Base-by-base conservation (phyloP, 2,888 invertebrate species). In the Hyalella azteca region DNA sequence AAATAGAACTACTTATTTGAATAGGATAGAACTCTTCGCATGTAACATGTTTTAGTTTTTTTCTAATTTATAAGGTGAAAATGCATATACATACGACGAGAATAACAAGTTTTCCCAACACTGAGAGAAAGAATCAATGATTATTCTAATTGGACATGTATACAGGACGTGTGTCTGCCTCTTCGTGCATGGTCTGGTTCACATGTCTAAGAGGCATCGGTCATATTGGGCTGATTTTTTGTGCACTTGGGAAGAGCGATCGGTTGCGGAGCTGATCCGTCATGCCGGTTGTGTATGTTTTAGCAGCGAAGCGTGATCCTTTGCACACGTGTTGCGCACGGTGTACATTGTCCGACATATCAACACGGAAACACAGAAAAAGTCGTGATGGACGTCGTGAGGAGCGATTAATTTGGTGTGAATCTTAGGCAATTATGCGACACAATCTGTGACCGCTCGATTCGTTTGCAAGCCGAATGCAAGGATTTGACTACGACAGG, bases 291-390 rank as follows among this genome's bases (percentile, higher is more conserved):
- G 66, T 66, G 66, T 66, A 66, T 66, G 66, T 66, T 66, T 66
- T 66, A 66, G 66, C 66, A 66, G 66, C n/a, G 66, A 36, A 66
- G 66, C 66, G 66, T 66, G 66, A 66, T 66, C 66, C 66, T 66
- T 66, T 66, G 66, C 66, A 32, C 66, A 66, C 66, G 66, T 66
- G 66, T 66, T 11, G 36, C 36, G 7, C 66, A 15, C 13, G 66
- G 66, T 66, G 66, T 66, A 66, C 66, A 66, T 66, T 66, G 66
- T 36, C 36, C 66, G 66, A 66, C 66, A 66, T 66, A 66, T 36
- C 36, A 36, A 66, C 66, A 66, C 66, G 32, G 66, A 66, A 66
- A 36, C 39, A 13, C 29, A 29, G 15, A 66, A 66, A 66, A 66
- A 66, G 36, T 66, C 36, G 29, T 36, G 66, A 36, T 66, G 66